Base-by-base conservation (phyloP, 2,888 invertebrate species). In the Aproaerema taeniolella region DNA sequence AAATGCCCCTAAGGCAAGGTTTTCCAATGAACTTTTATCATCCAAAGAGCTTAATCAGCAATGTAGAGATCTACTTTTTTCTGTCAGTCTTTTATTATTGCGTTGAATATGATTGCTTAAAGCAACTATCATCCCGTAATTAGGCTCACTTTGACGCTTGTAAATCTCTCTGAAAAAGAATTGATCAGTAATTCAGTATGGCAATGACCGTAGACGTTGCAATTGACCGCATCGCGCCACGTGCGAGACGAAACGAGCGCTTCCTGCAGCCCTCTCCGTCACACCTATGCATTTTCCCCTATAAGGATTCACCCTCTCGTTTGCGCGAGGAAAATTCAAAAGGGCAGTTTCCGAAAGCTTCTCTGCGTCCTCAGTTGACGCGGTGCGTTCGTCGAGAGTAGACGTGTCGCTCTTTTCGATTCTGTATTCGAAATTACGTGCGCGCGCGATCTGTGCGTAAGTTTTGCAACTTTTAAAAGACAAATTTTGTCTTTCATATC, bases 141-240 rank as follows among this genome's bases (percentile, higher is more conserved):
- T n/a, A n/a, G n/a, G n/a, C n/a, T n/a, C n/a, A n/a, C n/a, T n/a
- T n/a, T n/a, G n/a, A n/a, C n/a, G n/a, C n/a, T n/a, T n/a, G n/a
- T n/a, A n/a, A n/a, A n/a, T n/a, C n/a, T n/a, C 20, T 20, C 20
- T 26, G 14, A 25, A 39, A 33, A 28, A 24, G 61, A 61, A 68
- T 60, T 67, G 61, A 73, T 73, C 65, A 67, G 61, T 60, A 31
- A 12, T 25, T 26, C 17, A 17, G 59, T 68, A 71, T 75, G 80
- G 79, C 82, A 83, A 79, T 82, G 81, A 82, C 83, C 83, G 81
- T 74, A 73, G 72, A 50, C 61, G 66, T 72, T 80, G 81, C 80
- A 80, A 75, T 58, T 76, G 76, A 81, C 83, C 81, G 82, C 82
- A 79, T 69, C 71, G 71, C 60, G 58, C 74, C 80, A 82, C 82